These are phyloP conservation scores for Pardalotus punctatus DNA, from an alignment of 2,113 vertebrate species.

Conservation along the genomic window DNA sequence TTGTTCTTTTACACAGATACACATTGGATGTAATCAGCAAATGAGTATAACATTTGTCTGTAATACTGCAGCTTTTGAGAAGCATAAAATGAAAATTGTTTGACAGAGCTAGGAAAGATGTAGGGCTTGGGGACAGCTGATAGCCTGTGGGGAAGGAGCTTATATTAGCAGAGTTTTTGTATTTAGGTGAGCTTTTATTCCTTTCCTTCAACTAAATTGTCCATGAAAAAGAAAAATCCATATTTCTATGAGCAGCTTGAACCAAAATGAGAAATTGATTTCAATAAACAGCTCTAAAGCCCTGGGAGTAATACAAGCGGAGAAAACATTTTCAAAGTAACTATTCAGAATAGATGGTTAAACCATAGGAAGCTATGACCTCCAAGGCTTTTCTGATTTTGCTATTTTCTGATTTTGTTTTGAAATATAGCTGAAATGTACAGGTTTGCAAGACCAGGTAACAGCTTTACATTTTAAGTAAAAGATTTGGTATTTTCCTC, in stretches of 20 bases:
- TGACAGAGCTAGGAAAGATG: not conserved
- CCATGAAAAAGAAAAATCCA: not conserved
- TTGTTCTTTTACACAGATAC: not conserved
- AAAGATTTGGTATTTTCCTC: not conserved
- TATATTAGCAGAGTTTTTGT: not conserved
- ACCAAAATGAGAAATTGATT: constrained; percentile 5
- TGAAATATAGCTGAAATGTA: not conserved
- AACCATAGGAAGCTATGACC: not conserved
- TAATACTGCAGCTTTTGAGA: not conserved
- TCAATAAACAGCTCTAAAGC: not conserved
- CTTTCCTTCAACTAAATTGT: not conserved
- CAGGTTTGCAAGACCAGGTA: not conserved
- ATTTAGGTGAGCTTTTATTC: not conserved
- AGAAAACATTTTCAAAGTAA: not conserved
- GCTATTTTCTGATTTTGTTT: not conserved
- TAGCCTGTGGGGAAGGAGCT: not conserved
- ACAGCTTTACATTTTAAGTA: not conserved
- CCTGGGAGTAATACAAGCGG: not conserved
- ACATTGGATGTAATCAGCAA: not conserved
- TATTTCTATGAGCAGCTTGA: not conserved
- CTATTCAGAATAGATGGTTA: not conserved
- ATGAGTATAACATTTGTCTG: not conserved
- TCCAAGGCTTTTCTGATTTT: not conserved
- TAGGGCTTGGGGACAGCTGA: not conserved
- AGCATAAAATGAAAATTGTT: not conserved